These are phyloP conservation scores for Sparidentex hasta DNA, from an alignment of 2,797 vertebrate genomes.

Conservation along the genomic window DNA sequence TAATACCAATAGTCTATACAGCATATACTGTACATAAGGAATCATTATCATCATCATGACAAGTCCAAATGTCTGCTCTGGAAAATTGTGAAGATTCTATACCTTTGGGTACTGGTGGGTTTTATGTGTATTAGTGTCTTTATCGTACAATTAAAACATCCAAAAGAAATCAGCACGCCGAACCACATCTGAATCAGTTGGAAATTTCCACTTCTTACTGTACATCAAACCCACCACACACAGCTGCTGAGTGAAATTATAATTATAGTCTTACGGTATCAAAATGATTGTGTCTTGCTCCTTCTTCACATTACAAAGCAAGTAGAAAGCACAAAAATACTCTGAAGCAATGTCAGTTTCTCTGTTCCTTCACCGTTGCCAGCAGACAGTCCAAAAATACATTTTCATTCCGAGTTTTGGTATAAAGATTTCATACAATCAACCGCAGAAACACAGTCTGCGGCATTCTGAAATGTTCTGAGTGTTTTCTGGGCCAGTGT, in stretches of 20 bases:
- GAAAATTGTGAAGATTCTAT: not conserved
- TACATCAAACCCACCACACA: not conserved
- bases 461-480: constrained; percentile 41
- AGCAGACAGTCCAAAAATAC: constrained; percentile 9
- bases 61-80: not conserved
- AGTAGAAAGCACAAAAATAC: not conserved
- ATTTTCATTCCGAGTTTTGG: too few relatives aligned
- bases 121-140: not conserved
- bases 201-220: not conserved
- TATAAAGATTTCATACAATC: constrained; percentile 17
- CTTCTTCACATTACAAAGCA: not conserved
- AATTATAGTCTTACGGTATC: not conserved
- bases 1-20: too few relatives aligned
- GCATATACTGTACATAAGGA: too few relatives aligned
- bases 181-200: not conserved
- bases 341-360: not conserved
- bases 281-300: not conserved
- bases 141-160: not conserved
- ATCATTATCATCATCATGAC: too few relatives aligned
- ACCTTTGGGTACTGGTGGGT: not conserved
- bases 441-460: constrained; percentile 17
- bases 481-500: constrained; percentile 53
- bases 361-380: not conserved
- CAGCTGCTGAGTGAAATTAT: constrained; percentile 3
- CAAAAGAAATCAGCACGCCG: not conserved